These are phyloP conservation scores for Clarias macrocephalus DNA, from an alignment of 2,113 vertebrate genomes.

Conservation along the genomic window DNA sequence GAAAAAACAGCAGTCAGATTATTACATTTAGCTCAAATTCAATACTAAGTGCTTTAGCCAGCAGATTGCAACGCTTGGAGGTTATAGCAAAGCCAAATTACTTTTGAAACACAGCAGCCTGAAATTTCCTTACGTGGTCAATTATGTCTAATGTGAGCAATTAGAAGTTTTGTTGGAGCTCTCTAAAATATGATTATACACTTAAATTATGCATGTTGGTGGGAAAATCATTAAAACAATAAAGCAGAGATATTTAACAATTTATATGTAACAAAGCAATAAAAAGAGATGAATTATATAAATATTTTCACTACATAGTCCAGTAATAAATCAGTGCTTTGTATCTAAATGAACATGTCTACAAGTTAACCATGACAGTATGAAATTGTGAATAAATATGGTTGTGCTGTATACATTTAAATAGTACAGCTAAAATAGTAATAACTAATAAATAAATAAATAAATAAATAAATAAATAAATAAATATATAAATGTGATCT, in stretches of 20 bases:
- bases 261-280: background rate
- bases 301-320: background rate
- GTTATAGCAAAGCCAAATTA: background rate
- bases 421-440: too few species aligned
- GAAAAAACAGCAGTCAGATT: constrained; percentile 13
- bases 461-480: too few species aligned
- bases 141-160: background rate
- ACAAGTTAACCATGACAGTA: background rate
- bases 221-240: background rate
- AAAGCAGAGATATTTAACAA: background rate
- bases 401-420: background rate
- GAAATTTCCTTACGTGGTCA: background rate
- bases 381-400: background rate
- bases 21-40: background rate
- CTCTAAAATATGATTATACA: background rate
- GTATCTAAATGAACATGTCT: background rate
- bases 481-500: too few species aligned
- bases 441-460: too few species aligned
- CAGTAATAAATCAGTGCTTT: background rate
- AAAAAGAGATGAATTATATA: background rate
- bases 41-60: background rate
- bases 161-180: background rate
- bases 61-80: background rate
- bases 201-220: background rate
- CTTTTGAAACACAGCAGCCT: background rate